A percentile compares a stretch with the other conserved stretches of the same genome.
Evolutionary conservation across 2,888 invertebrate species (phyloP).

Genomic region (Agrotis ipsilon): DNA sequence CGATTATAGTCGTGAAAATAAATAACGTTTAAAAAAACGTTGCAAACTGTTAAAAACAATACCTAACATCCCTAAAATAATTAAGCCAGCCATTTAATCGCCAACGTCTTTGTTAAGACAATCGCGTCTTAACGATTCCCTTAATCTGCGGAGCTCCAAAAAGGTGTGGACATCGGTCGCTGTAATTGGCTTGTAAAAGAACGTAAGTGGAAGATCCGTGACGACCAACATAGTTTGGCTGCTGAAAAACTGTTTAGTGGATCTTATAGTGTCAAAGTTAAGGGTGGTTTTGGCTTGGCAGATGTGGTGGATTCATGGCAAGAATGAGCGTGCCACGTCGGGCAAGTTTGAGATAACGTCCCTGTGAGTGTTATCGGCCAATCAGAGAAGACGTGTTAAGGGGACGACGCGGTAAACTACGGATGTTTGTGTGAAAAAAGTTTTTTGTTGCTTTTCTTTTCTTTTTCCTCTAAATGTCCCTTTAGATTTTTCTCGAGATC

Average conservation of each 20-base stretch:
- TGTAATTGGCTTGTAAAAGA: constrained; percentile 70
- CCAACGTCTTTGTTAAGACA: constrained; percentile 27
- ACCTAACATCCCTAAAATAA: constrained; percentile 27
- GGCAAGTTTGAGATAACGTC: constrained; percentile 69
- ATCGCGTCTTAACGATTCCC: constrained; percentile 30
- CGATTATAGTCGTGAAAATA: no score
- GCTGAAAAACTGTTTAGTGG: constrained; percentile 1
- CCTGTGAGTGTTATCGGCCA: constrained; percentile 68
- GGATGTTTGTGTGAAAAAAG: constrained; percentile 63
- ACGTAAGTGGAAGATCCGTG: constrained; percentile 65
- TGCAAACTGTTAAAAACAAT: neutral
- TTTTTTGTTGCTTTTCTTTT: constrained; percentile 53
- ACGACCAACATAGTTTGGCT: constrained; percentile 32
- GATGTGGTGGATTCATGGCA: constrained; percentile 38
- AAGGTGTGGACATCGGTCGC: constrained; percentile 65
- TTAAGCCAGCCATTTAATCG: constrained; percentile 29
- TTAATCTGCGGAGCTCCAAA: constrained; percentile 59
- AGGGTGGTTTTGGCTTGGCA: constrained; percentile 35
- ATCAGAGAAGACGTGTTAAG: constrained; percentile 70
- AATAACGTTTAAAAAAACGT: neutral
- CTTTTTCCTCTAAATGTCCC: constrained; percentile 38
- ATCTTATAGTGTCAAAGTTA: constrained; percentile 6
- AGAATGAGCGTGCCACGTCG: constrained; percentile 64
- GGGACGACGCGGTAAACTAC: constrained; percentile 60
- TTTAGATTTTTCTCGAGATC: constrained; percentile 44